These are phyloP conservation scores for Naso thynnoides DNA, from an alignment of 2,797 vertebrate species.

Conservation along the genomic window DNA sequence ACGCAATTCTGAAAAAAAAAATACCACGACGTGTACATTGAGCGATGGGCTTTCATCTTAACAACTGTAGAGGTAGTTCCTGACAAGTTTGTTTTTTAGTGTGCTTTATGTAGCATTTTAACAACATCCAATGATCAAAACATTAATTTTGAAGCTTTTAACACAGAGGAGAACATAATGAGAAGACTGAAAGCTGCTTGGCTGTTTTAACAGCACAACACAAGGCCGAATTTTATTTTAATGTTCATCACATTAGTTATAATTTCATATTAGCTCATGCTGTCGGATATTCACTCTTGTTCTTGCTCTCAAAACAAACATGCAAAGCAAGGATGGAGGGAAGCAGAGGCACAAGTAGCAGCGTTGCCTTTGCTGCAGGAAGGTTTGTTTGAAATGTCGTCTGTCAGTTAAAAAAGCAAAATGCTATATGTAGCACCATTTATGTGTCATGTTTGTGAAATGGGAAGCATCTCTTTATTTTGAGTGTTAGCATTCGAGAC, in stretches of 20 bases:
- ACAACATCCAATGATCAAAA: background rate
- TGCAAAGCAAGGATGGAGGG: background rate
- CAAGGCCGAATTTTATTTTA: background rate
- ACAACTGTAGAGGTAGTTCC: constrained; percentile 22
- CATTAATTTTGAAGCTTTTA: constrained; percentile 12
- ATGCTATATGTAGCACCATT: constrained; percentile 31
- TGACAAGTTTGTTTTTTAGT: background rate
- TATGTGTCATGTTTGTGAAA: constrained; percentile 21
- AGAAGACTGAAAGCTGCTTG: background rate
- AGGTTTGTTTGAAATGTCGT: constrained; percentile 1
- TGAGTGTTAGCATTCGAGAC: background rate
- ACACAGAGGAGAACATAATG: constrained; percentile 19
- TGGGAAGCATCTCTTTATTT: background rate
- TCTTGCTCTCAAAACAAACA: constrained; percentile 2
- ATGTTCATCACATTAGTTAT: constrained; percentile 9
- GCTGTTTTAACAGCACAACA: constrained; percentile 5
- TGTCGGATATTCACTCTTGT: background rate
- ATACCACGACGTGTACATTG: constrained; percentile 16
- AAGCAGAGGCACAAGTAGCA: background rate
- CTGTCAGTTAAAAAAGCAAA: constrained; percentile 19
- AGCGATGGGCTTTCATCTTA: constrained; percentile 33
- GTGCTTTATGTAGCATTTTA: constrained; percentile 60
- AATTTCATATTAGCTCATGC: constrained; percentile 7
- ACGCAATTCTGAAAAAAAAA: constrained; percentile 15
- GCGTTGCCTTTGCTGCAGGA: background rate